Evolutionary conservation across 1,140 invertebrate species (phyloP), one percentile per base, ranked within the genome.

Genomic region (Adelges cooleyi): DNA sequence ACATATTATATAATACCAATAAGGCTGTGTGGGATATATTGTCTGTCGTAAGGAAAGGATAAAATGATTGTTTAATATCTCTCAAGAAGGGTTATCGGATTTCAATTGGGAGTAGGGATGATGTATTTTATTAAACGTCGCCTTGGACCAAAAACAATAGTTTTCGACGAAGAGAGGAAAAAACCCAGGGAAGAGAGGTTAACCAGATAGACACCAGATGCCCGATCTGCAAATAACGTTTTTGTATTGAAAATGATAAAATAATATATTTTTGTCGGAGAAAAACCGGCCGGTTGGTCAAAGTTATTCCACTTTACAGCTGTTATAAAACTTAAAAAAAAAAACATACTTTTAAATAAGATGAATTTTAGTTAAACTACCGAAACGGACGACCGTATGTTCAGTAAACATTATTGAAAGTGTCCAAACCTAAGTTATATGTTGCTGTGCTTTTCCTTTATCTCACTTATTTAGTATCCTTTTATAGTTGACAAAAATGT

Each of bases 61-160:
- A 62, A 59, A 62, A 22, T 8, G 18, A 62, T 62, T 62, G 18
- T 48, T 62, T 62, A 33, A 62, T 62, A 62, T 62, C 27, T 44
- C 11, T 22, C 44, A 25, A 62, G 42, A 62, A 62, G 40, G 56
- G 40, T 62, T 46, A 62, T 62, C 40, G 40, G 56, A 46, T 62
- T 62, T 62, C 42, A 29, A 62, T 62, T 62, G 25, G 42, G 23
- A 25, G 44, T 62, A 13, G 29, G 11, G 25, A n/a, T 20, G 4
- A 62, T 25, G 46, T 62, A 62, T 62, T 62, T 62, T 62, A 62
- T 62, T 27, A 62, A 62, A 62, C 38, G 40, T 33, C 40, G 25
- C 33, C 40, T 13, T n/a, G n/a, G 25, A 40, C n/a, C 38, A 23
- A 46, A 62, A 62, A 62, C 23, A 59, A 59, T 44, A 36, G 38